A percentile compares a stretch with the other conserved stretches of the same genome.
These are phyloP conservation scores for Zosterops japonicus DNA, from an alignment of 2,113 vertebrate genomes.

Conservation along the genomic window DNA sequence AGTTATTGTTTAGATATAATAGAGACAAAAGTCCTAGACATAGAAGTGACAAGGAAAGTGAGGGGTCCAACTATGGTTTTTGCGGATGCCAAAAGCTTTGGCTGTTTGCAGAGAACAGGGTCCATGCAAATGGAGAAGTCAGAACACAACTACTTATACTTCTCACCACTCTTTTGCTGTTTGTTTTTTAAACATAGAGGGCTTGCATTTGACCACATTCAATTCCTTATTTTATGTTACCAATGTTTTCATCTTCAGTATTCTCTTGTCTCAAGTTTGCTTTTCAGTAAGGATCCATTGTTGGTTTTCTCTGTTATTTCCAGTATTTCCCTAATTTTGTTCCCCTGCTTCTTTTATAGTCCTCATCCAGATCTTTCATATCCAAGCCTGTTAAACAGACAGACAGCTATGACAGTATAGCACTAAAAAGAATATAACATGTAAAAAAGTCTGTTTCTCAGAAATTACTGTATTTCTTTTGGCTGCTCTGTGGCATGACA, in stretches of 20 bases:
- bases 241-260: neutral
- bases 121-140: neutral
- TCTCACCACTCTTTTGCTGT: neutral
- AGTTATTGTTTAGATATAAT: neutral
- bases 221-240: neutral
- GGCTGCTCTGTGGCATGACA: neutral
- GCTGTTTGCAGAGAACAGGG: neutral
- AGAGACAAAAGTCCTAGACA: neutral
- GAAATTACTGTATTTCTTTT: constrained; percentile 15
- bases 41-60: neutral
- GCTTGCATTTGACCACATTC: neutral
- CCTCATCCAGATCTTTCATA: neutral
- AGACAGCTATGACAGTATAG: neutral
- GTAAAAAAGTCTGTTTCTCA: constrained; percentile 25
- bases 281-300: neutral
- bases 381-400: neutral
- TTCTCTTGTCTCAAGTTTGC: neutral
- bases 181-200: neutral
- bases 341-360: neutral
- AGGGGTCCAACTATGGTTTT: neutral
- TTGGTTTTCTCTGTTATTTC: neutral
- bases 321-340: neutral
- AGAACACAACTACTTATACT: neutral
- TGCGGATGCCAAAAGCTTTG: neutral
- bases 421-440: neutral